phyloP scores from a whole-genome alignment of 1,140 invertebrate genomes.

The Hermetia illucens region DNA sequence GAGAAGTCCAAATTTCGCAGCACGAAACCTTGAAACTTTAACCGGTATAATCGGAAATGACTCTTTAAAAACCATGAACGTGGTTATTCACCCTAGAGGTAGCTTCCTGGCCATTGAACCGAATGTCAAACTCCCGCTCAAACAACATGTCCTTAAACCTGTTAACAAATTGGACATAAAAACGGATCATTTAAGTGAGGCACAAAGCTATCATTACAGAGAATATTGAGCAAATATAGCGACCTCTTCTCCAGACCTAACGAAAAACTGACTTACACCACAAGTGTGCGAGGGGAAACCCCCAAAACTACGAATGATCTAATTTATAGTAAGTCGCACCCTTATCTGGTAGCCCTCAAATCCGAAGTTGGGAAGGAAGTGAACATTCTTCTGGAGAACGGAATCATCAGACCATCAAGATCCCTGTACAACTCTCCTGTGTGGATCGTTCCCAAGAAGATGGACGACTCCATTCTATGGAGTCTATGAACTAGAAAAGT shows the following conservation, averaged over 20 bases:
- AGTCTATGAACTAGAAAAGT: too few relatives aligned
- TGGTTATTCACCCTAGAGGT: neutral
- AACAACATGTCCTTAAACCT: neutral
- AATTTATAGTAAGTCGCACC: constrained; percentile 10
- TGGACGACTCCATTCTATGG: too few relatives aligned
- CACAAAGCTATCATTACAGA: neutral
- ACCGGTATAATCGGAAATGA: constrained; percentile 1
- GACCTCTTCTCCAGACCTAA: neutral
- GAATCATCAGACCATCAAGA: constrained; percentile 16
- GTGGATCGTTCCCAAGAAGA: constrained; percentile 5
- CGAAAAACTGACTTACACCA: constrained; percentile 5
- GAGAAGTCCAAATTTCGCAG: neutral
- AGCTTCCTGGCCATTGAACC: neutral
- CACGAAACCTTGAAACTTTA: constrained; percentile 1
- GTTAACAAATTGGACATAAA: constrained; percentile 1
- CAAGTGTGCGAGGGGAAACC: neutral
- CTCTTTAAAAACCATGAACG: neutral
- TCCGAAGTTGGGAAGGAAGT: constrained; percentile 14
- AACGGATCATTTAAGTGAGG: neutral
- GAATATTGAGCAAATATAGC: neutral
- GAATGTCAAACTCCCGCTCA: neutral
- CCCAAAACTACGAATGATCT: constrained; percentile 1
- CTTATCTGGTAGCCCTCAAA: constrained; percentile 11
- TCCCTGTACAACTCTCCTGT: constrained; percentile 6
- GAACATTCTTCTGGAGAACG: constrained; percentile 13